Conservation (phyloP, 1,140 invertebrate species). For the Drosophila kurseongensis region DNA sequence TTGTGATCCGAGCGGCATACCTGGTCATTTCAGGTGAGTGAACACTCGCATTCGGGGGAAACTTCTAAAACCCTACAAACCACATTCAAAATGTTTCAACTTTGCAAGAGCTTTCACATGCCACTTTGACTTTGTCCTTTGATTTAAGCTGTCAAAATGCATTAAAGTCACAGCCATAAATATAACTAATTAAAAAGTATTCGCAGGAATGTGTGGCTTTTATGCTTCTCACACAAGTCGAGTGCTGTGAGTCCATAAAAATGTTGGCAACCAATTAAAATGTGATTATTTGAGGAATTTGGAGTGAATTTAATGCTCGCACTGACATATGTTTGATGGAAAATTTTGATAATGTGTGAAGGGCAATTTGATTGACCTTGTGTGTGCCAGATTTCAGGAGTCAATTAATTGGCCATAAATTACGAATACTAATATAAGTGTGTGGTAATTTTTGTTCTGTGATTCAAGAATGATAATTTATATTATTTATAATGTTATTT, state of each 20-base stretch:
- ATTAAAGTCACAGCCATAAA: conserved; percentile 39
- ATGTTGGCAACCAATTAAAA: conserved; percentile 41
- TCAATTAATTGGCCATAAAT: neutral
- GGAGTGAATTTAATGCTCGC: conserved; percentile 32
- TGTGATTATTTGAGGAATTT: conserved; percentile 34
- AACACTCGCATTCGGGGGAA: conserved; percentile 8
- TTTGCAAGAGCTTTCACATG: conserved; percentile 4
- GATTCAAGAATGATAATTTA: neutral
- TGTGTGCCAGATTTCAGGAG: neutral
- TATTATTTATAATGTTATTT: neutral
- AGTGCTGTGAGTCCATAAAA: conserved; percentile 31
- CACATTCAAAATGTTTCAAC: conserved; percentile 28
- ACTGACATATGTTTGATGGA: conserved; percentile 20
- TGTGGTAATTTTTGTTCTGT: neutral
- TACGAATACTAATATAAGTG: neutral
- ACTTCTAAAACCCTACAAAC: conserved; percentile 9
- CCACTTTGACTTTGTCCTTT: conserved; percentile 13
- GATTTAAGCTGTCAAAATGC: conserved; percentile 42
- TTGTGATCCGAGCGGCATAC: conserved; percentile 41
- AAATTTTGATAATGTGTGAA: conserved; percentile 10
- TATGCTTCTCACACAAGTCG: conserved; percentile 8
- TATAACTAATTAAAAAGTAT: conserved; percentile 55
- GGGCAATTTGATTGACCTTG: conserved; percentile 18
- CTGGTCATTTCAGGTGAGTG: conserved; percentile 50
- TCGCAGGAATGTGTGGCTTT: conserved; percentile 15